These are phyloP conservation scores for Doris montereyensis DNA, from an alignment of 2,888 invertebrate species.

Conservation along the genomic window DNA sequence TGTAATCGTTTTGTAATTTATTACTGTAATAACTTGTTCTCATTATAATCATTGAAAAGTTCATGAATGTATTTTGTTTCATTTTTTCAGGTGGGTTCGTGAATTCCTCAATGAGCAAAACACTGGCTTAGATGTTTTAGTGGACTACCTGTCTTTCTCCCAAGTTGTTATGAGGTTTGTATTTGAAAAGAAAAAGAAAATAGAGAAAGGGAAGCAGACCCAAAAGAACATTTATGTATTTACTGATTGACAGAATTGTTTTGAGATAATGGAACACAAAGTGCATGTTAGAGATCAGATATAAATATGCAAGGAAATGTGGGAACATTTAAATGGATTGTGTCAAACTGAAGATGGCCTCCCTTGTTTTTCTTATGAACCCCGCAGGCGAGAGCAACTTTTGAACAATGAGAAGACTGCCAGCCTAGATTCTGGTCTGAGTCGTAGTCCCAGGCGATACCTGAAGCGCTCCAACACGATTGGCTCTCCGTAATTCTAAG, in stretches of 20 bases:
- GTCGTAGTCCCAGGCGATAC: slow-evolving; percentile 53
- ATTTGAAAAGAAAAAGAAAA: no score
- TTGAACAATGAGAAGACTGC: slow-evolving; percentile 65
- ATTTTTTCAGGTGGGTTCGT: slow-evolving; percentile 92
- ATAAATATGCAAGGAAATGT: no score
- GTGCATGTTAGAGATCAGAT: no score
- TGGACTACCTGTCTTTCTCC: slow-evolving; percentile 90
- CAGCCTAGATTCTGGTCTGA: slow-evolving; percentile 63
- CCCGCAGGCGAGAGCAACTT: slow-evolving; percentile 64
- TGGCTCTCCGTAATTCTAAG: slow-evolving; percentile 57
- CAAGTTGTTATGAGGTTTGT: slow-evolving; percentile 86
- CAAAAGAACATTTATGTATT: no score
- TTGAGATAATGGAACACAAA: no score
- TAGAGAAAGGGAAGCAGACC: no score
- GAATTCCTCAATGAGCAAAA: slow-evolving; percentile 97
- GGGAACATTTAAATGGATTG: no score
- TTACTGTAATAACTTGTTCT: no score
- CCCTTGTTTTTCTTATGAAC: no score
- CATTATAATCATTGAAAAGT: background rate
- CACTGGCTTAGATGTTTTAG: slow-evolving; percentile 94
- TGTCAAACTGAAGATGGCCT: background rate
- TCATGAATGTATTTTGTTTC: background rate
- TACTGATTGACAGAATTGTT: no score
- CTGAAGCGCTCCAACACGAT: slow-evolving; percentile 66
- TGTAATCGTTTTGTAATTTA: no score